These are phyloP conservation scores for Limnodromus scolopaceus DNA, from an alignment of 2,797 vertebrate species.

Conservation along the genomic window DNA sequence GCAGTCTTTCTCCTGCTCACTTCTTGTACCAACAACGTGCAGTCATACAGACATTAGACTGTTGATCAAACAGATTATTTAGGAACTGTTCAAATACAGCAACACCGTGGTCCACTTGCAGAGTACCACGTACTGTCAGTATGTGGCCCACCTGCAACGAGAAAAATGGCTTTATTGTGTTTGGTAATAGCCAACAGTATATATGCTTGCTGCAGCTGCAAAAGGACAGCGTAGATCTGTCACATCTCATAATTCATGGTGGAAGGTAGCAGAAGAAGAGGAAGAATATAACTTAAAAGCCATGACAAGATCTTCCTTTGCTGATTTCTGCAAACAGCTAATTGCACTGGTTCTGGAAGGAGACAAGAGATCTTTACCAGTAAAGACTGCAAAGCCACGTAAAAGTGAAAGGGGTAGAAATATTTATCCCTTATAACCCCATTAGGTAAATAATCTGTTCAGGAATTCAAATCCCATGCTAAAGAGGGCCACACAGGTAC, in stretches of 20 bases:
- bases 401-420: neutral
- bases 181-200: neutral
- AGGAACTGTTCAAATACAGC: neutral
- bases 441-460: neutral
- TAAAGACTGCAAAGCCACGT: neutral
- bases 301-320: neutral
- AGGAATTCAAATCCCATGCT: neutral
- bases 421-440: neutral
- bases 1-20: neutral
- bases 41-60: neutral
- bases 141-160: slow-evolving; percentile 31
- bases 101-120: neutral
- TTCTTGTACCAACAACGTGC: neutral
- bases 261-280: neutral
- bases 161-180: neutral
- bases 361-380: neutral
- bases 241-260: neutral
- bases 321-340: neutral
- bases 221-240: neutral
- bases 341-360: neutral
- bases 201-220: neutral
- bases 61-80: neutral
- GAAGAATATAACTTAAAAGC: neutral
- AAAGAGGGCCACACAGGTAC: neutral
- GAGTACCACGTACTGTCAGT: neutral